Evolutionary conservation across 2,888 invertebrate species (phyloP), one percentile per base, ranked within the genome.

Genomic region (Coelogynopora nodosa): DNA sequence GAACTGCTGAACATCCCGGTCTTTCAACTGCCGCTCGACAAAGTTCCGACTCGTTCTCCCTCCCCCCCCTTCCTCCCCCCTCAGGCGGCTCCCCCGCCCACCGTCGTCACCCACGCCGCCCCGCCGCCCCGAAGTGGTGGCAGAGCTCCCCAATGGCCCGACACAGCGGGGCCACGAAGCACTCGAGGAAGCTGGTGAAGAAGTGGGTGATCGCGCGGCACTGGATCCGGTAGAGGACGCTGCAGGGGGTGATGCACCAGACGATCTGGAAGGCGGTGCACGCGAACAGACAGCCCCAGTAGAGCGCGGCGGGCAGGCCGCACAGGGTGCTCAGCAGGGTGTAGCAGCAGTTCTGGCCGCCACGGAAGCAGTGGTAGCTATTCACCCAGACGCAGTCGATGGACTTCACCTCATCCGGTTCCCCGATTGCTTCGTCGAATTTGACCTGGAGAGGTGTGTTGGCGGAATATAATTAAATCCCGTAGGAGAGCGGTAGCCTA

Each of bases 171-270:
- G 49, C 49, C 49, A 49, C 49, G 49, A 49, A 49, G 49, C 49
- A 49, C 49, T 49, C 49, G 18, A 49, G 49, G 49, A 49, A 49
- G 49, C 5, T 10, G 49, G 49, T 49, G 49, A 49, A 49, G 49
- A 49, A 49, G 49, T 49, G 49, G 5, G 49, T 49, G 49, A 49
- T 49, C 5, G 49, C 84, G 31, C 87, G 84, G n/a, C 82, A 27
- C 27, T 88, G 81, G 28, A 88, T 85, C 26, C 87, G 30, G 26
- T 80, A 80, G 81, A 91, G 93, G 86, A 94, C 93, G 74, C 95
- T 91, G 87, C 94, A 94, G 0, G 95, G 95, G 0, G 93, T 94
- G n/a, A 94, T 92, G 90, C 94, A 94, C 95, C 95, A 95, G 89
- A 95, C 94, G 92, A 95, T 94, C 27, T 83, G 23, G 74, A 88